phyloP scores from a whole-genome alignment of 2,113 vertebrate genomes.

The Crotalus horridus region DNA sequence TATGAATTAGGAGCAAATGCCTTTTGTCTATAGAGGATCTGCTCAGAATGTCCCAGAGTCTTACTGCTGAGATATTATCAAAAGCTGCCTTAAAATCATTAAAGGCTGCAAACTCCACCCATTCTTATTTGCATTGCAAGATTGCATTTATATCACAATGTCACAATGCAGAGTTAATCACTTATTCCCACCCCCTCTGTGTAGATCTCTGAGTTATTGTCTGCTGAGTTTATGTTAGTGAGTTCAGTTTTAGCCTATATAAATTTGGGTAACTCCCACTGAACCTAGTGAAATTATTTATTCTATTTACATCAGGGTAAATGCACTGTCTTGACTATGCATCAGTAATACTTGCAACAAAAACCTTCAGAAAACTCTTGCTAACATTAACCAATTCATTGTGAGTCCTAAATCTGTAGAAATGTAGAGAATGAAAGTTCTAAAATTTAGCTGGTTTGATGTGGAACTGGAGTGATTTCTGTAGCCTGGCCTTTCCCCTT shows the following conservation, averaged over 20 bases:
- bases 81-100: no score
- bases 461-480: background rate
- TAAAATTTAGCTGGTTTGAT: background rate
- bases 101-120: background rate
- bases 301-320: background rate
- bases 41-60: no score
- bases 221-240: background rate
- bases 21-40: no score
- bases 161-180: background rate
- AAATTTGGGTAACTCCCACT: background rate
- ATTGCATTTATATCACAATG: background rate
- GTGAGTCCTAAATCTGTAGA: background rate
- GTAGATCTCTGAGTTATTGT: background rate
- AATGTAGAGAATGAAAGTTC: background rate
- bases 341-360: background rate
- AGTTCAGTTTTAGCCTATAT: background rate
- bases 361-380: background rate
- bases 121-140: background rate
- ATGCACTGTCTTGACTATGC: background rate
- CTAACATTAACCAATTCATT: background rate
- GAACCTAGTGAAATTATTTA: background rate
- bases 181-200: background rate
- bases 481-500: background rate
- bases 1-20: no score
- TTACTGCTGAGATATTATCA: no score